Evolutionary conservation across 2,888 invertebrate species (phyloP), one percentile per base, ranked within the genome.

Genomic region (Tenthredo notha): DNA sequence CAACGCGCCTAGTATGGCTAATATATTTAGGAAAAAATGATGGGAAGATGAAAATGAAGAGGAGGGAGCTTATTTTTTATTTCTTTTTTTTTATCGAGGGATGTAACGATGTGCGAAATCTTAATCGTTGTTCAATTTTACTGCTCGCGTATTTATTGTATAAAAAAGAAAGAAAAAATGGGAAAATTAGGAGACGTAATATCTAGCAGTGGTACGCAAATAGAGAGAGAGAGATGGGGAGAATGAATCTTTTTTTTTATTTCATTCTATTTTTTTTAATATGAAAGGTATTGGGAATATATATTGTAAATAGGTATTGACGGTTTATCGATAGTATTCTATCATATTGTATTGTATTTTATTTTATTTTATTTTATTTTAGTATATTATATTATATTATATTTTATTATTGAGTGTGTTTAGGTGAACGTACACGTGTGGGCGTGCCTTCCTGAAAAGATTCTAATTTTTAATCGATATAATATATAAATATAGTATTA

Each of bases 21-120:
- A 89, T 88, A 93, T 93, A 86, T 93, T 93, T 86, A 89, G 93
- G 10, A 93, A 93, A 78, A 93, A 93, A 86, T 92, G 88, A 86
- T 29, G 12, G 18, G 12, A 18, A 3, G 15, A 65, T 80, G 61
- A 37, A 29, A 33, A 61, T 18, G 50, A 50, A 18, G 18, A 50
- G 0, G 50, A 50, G 10, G 5, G 21, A 84, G 18, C 29, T 37
- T 40, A 15, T 61, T 21, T 61, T 54, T 54, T 82, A 4, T 21
- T 84, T 77, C 7, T 61, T 21, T 18, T 70, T 18, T 58, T 61
- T 43, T 58, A 40, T 58, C 3, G 25, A 50, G n/a, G 18, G 18
- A n/a, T n/a, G 5, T 50, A 5, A 50, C n/a, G n/a, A 50, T 6
- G n/a, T 18, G 6, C 50, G 50, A 50, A 18, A 50, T 50, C 18